A percentile compares a stretch with the other conserved stretches of the same genome.
Evolutionary conservation across 2,113 vertebrate species (phyloP).

Genomic region (Crotalus viridis): DNA sequence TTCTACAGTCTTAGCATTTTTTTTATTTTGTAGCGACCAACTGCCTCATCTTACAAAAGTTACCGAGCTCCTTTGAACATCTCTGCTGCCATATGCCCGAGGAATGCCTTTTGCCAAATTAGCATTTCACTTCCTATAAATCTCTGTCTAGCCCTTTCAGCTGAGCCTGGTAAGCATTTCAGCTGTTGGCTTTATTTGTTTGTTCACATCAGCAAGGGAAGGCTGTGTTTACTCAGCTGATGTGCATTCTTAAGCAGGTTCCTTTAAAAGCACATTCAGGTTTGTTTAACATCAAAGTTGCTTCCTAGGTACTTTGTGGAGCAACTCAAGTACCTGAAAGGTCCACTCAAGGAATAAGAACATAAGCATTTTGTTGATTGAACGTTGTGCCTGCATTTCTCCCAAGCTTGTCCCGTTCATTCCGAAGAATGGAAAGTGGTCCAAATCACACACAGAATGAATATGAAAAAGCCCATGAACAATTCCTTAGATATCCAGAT

Average conservation of each 20-base stretch:
- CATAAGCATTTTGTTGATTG: not conserved
- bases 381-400: not conserved
- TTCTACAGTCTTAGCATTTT: no score
- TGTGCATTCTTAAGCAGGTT: conserved; percentile 44
- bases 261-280: conserved; percentile 4
- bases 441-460: not conserved
- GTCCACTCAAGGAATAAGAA: not conserved
- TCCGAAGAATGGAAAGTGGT: not conserved
- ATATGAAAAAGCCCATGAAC: not conserved
- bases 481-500: not conserved
- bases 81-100: not conserved
- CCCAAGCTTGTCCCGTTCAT: not conserved
- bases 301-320: conserved; percentile 28
- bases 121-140: conserved; percentile 39
- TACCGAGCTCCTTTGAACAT: not conserved
- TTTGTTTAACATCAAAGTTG: conserved; percentile 35
- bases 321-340: not conserved
- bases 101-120: conserved; percentile 61
- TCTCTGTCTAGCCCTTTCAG: conserved; percentile 43
- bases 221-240: conserved; percentile 43
- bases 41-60: conserved; percentile 28
- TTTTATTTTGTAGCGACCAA: not conserved
- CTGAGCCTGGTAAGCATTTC: conserved; percentile 25
- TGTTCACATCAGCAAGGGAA: conserved; percentile 53
- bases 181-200: conserved; percentile 36